Evolutionary conservation across 2,797 vertebrate genomes (phyloP), one percentile per base, ranked within the genome.

Genomic region (Anomalospiza imberbis): DNA sequence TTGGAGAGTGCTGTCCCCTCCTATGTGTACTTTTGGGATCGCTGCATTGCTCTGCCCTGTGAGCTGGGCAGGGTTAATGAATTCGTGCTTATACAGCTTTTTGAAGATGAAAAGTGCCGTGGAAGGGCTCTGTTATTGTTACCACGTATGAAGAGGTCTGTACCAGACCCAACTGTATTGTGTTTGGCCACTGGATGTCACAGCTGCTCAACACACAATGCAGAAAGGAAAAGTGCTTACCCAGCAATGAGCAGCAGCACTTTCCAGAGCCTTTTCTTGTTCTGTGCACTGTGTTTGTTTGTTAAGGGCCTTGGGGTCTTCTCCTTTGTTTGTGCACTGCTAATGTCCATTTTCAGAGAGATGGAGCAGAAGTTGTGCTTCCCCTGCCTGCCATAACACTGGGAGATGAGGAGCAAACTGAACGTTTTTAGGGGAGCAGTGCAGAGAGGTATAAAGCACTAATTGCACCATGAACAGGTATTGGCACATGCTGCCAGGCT

Each of bases 131-230:
- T 93, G 77, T 94, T 96, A 75, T 91, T 92, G 79, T 86, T 85
- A 15, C 18, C 29, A 8, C 2, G 20, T 62, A 54, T 15, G 87
- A 88, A 55, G 89, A 62, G 85, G 31, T 72, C 63, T 38, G 45
- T 22, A 51, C 22, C 68, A 65, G 92, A 48, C 67, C 89, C 93
- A 91, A 73, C 31, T 0, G 45, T 96, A 75, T 95, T 96, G 96
- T 96, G 75, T 95, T 93, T 95, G 95, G 78, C 96, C 96, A 93
- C 96, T 96, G 89, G 97, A 92, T 97, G 96, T 97, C 97, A 96
- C 66, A 96, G 93, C 95, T 36, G 76, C 50, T 92, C 94, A 96
- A 61, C 24, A 6, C 67, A 73, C 88, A 66, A 80, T 55, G 54
- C 76, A 91, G 85, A 86, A 77, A 53, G 87, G 80, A 58, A 74